Evolutionary conservation across 2,888 invertebrate genomes (phyloP).

Genomic region (Orgyia antiqua): DNA sequence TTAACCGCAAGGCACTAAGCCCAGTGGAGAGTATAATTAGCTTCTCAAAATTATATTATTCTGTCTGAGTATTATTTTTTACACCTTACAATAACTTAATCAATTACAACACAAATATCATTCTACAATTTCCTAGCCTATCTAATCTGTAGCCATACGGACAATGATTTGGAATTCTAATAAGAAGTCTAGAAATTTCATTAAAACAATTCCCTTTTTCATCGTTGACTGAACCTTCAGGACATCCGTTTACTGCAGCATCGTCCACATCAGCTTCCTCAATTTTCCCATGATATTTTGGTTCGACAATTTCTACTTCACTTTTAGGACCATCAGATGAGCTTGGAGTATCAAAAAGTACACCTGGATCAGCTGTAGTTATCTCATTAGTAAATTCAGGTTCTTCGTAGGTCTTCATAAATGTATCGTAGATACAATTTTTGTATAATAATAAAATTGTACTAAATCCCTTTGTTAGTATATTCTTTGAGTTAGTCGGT

Average conservation of each 20-base stretch:
- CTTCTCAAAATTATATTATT: too few relatives aligned
- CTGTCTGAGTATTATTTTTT: too few relatives aligned
- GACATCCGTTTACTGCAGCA: constrained; percentile 30
- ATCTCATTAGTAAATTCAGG: constrained; percentile 6
- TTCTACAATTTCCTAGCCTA: constrained; percentile 50
- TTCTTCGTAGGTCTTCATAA: constrained; percentile 14
- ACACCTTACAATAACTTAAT: too few relatives aligned
- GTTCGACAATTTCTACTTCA: constrained; percentile 57
- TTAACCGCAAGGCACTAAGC: too few relatives aligned
- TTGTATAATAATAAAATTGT: constrained; percentile 46
- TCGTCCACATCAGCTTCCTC: constrained; percentile 9
- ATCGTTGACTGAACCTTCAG: constrained; percentile 36
- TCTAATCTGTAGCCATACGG: constrained; percentile 54
- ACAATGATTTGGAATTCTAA: constrained; percentile 55
- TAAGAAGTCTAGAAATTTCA: constrained; percentile 43
- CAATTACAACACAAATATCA: constrained; percentile 24
- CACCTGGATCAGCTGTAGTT: constrained; percentile 14
- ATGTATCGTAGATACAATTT: constrained; percentile 44
- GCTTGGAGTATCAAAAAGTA: constrained; percentile 10
- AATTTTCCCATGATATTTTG: constrained; percentile 46
- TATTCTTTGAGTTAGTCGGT: constrained; percentile 10
- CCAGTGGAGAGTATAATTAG: too few relatives aligned
- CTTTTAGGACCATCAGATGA: constrained; percentile 37
- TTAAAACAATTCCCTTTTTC: constrained; percentile 40
- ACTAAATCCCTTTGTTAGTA: constrained; percentile 41